Evolutionary conservation across 2,888 invertebrate genomes (phyloP), one percentile per base, ranked within the genome.

Genomic region (Troides helena): DNA sequence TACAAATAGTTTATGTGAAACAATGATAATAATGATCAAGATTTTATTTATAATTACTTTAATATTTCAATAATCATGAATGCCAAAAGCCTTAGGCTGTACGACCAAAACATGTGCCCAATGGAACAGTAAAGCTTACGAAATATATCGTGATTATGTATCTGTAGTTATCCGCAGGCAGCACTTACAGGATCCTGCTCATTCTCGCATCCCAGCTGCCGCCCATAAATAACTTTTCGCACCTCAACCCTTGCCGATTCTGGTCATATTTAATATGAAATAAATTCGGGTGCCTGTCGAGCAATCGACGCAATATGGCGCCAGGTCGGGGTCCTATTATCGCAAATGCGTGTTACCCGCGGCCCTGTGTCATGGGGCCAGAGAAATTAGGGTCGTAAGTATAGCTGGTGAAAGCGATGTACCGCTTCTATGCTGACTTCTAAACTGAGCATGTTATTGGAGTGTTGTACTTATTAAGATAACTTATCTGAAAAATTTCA

Each of bases 271-370:
- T 88, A 89, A 88, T 89, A 85, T 81, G 80, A 81, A 87, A 90
- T 91, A 90, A 92, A 91, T 91, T 89, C 83, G 81, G 78, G 79
- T 76, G 80, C 83, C 81, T 83, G 88, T 87, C 89, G 80, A 85
- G 85, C 90, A 84, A 90, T 92, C 92, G 90, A 76, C 79, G 76
- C 92, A 92, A 89, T 81, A 90, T 90, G 92, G 90, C 86, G 90
- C 88, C 80, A 84, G 87, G 85, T 83, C 83, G 85, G 30, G 69
- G 78, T 7, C 81, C 85, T 87, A 88, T 90, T 88, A 88, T 86
- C 84, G 81, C 85, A 77, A 83, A 83, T 83, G 85, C 84, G 82
- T 85, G 84, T 82, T 82, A 82, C 80, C 78, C 83, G 81, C 83
- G 85, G 85, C 85, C 87, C 86, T 82, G 85, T 81, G 73, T 75